Evolutionary conservation across 2,888 invertebrate species (phyloP).

Genomic region (Dolichopus griseipennis): DNA sequence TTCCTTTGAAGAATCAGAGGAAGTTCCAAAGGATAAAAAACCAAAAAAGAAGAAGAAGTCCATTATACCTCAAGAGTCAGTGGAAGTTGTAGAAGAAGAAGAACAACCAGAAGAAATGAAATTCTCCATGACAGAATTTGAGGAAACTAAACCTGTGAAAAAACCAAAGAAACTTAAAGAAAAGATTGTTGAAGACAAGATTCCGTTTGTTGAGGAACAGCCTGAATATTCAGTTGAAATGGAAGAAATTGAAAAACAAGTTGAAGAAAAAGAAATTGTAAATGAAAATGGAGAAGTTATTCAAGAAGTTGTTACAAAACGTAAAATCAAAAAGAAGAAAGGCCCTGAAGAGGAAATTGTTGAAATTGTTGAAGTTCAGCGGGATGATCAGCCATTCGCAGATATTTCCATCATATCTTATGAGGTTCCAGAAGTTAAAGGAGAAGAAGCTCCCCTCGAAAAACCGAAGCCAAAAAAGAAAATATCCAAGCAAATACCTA

Average conservation of each 20-base stretch:
- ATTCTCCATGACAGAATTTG: not conserved
- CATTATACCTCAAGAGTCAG: not conserved
- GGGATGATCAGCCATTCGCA: constrained; percentile 35
- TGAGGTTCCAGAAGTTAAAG: constrained; percentile 21
- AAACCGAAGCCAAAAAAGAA: constrained; percentile 19
- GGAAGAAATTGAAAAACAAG: constrained; percentile 40
- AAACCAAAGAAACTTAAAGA: constrained; percentile 22
- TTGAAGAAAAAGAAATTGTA: constrained; percentile 40
- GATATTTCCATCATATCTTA: constrained; percentile 32
- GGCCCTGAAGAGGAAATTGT: constrained; percentile 39
- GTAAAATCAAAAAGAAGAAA: constrained; percentile 40
- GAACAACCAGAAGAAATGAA: constrained; percentile 26
- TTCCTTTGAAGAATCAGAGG: constrained; percentile 14
- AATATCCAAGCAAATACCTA: constrained; percentile 18
- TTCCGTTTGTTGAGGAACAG: constrained; percentile 27
- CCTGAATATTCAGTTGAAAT: constrained; percentile 26
- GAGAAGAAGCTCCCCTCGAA: constrained; percentile 11
- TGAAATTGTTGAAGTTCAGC: constrained; percentile 38
- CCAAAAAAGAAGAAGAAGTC: constrained; percentile 4
- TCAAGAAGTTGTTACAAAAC: constrained; percentile 41
- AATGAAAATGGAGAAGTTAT: constrained; percentile 39
- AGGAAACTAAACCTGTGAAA: constrained; percentile 16
- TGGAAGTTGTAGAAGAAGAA: not conserved
- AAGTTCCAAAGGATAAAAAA: constrained; percentile 9
- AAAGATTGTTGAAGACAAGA: constrained; percentile 17